Evolutionary conservation across 2,888 invertebrate species (phyloP).

Genomic region (Myathropa florea): DNA sequence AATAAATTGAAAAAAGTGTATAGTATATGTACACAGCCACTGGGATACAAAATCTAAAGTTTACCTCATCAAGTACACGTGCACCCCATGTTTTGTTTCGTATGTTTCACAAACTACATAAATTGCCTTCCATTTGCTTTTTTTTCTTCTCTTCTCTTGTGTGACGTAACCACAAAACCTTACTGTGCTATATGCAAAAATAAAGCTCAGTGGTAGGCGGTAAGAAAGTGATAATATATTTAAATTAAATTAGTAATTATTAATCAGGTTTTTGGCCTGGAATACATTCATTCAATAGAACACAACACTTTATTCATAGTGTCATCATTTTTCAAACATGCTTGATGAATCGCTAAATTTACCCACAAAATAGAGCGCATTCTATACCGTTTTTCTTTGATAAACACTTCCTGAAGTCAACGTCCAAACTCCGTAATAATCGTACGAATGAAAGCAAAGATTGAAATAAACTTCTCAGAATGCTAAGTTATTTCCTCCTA

Average conservation of each 20-base stretch:
- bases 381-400: neutral
- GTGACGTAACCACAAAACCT: constrained; percentile 11
- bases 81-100: neutral
- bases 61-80: neutral
- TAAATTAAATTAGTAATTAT: neutral
- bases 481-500: too few species aligned
- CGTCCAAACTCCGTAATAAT: neutral
- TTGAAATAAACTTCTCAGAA: neutral
- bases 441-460: neutral
- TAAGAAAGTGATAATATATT: neutral
- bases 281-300: neutral
- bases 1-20: too few species aligned
- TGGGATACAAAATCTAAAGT: too few species aligned
- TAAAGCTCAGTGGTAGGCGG: neutral
- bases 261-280: neutral
- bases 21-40: neutral
- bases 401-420: neutral
- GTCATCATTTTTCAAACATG: too few species aligned
- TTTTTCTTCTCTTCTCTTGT: neutral
- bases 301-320: too few species aligned
- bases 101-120: neutral
- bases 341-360: too few species aligned
- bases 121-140: constrained; percentile 8
- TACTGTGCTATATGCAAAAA: neutral
- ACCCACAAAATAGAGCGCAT: too few species aligned